Base-by-base conservation (phyloP, 2,888 invertebrate genomes). In the Hymenopus coronatus region DNA sequence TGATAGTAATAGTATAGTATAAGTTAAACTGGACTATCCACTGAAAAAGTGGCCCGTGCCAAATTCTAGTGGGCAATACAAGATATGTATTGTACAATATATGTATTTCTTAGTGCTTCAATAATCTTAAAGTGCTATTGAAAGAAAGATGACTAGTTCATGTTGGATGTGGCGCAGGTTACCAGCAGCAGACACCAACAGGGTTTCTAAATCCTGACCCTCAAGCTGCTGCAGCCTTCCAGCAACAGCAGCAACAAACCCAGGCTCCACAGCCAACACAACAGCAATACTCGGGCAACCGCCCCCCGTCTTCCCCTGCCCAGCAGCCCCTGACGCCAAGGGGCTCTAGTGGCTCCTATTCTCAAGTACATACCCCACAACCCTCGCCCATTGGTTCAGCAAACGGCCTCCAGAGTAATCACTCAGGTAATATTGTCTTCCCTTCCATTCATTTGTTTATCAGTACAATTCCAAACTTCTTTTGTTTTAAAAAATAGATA, bases 291-390 rank as follows among this genome's bases (percentile, higher is more conserved):
- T 28, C 81, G 9, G 87, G 89, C 28, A 89, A 70, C 85, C 88
- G 90, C 15, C 90, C 90, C 28, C 90, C 90, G 14, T 90, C 90
- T 6, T 90, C 90, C n/a, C 90, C 90, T 12, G 90, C 90, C 15
- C 89, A 90, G 46, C 90, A 89, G 30, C 89, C 90, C 14, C 90
- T 89, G 28, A 89, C 90, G n/a, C 90, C 90, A 85, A 88, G 90
- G n/a, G 90, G 89, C 20, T 89, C 89, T 28, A 89, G 88, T 82
- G 88, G 90, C 20, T 84, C 84, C 27, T 90, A 90, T 81, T 89
- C 90, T 46, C 90, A 90, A 84, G 89, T 89, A 12, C 91, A 91
- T 87, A 91, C 91, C 20, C 91, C 91, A n/a, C 91, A 91, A 88
- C 91, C 91, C 40, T 91, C 92, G 14, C 91, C 91, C 46, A 90